These are phyloP conservation scores for Lepus townsendii DNA, from an alignment of 2,797 vertebrate genomes.

Conservation along the genomic window DNA sequence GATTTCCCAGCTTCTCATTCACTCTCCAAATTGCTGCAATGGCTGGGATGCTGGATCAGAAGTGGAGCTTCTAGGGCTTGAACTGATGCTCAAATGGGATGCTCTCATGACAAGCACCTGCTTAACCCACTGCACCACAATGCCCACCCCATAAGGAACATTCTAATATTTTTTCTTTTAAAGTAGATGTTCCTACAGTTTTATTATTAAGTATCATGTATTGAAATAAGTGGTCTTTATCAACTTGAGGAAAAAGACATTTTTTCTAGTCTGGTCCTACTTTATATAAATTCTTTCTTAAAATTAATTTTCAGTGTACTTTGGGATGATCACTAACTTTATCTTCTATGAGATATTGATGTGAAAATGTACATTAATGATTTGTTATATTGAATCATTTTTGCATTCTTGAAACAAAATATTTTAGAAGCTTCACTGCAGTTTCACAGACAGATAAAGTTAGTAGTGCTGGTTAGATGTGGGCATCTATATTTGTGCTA, in stretches of 20 bases:
- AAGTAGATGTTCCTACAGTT: constrained; percentile 27
- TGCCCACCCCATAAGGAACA: not conserved
- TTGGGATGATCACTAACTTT: constrained; percentile 33
- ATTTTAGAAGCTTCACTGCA: constrained; percentile 1
- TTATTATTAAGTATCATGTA: not conserved
- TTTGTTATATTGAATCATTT: constrained; percentile 58
- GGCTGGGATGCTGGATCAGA: no score
- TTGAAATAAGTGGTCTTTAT: not conserved
- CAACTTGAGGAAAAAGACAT: constrained; percentile 31
- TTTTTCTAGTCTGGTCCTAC: not conserved
- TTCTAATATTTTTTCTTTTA: constrained; percentile 26
- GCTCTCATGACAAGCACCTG: no score
- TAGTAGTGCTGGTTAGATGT: constrained; percentile 31
- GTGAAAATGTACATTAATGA: constrained; percentile 66
- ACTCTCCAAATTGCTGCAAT: no score
- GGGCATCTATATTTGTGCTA: not conserved
- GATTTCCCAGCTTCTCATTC: no score
- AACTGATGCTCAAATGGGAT: no score
- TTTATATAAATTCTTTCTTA: not conserved
- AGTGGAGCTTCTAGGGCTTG: no score
- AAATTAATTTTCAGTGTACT: constrained; percentile 44
- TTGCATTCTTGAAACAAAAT: constrained; percentile 50
- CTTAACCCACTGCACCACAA: no score
- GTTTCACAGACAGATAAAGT: constrained; percentile 47
- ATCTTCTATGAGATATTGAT: constrained; percentile 56